Evolutionary conservation across 2,113 vertebrate genomes (phyloP), one percentile per base, ranked within the genome.

Genomic region (Puffinus mauretanicus): DNA sequence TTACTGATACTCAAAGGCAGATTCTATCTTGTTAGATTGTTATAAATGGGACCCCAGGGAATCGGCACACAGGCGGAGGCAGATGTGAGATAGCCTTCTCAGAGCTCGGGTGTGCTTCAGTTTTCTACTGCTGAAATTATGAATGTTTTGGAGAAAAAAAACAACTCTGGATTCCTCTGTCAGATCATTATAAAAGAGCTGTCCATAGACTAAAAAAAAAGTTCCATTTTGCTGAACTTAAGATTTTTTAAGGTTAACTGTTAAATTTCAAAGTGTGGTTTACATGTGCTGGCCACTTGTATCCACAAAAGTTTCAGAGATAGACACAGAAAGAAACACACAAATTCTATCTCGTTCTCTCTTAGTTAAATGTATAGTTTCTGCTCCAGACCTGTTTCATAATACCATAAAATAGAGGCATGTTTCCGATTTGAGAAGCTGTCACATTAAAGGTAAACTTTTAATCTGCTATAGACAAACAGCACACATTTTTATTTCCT

Each of bases 1-100:
- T 98, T 98, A 98, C 98, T 98, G 98, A 98, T 98, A 98, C 95
- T 98, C 98, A 98, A 96, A 98, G 98, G 97, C 98, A 97, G 98
- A 98, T 98, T 97, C 98, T 97, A 97, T 98, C 98, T 98, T 98
- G 98, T 98, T 98, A 96, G 97, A 97, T 96, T 98, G 97, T 97
- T 98, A 97, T 97, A 98, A 98, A 98, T 98, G 97, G 97, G 96
- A 97, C 97, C 93, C 97, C 83, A 84, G 98, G 97, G 97, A 98
- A 97, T 95, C 96, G 0, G 91, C 88, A 42, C 97, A 97, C 97
- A 97, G 97, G 97, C 98, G 1, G 83, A 73, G 96, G 96, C 98
- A 98, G 97, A 98, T 97, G 98, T 61, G 96, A 97, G 96, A 97
- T 96, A 93, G 72, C 86, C 93, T 95, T 94, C 93, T 97, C 95